These are phyloP conservation scores for Micoletzkya japonica DNA, from an alignment of 2,888 invertebrate species.

Conservation along the genomic window DNA sequence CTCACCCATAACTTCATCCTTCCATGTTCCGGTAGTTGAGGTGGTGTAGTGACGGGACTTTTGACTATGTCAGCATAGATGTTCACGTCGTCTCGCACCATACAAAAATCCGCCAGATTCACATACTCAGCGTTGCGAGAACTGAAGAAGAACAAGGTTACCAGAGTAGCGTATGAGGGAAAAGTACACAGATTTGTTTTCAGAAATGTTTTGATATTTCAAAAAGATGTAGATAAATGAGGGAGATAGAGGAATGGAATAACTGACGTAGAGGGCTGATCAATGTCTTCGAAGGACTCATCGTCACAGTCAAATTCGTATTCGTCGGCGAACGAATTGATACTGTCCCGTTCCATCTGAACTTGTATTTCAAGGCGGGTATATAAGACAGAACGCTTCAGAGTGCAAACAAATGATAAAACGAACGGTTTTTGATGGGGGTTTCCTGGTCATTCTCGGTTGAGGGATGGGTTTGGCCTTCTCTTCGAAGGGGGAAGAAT, in stretches of 20 bases:
- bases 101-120: conserved; percentile 54
- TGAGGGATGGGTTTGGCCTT: conserved; percentile 45
- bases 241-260: too few species aligned
- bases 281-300: conserved; percentile 51
- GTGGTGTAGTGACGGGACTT: conserved; percentile 16
- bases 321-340: conserved; percentile 56
- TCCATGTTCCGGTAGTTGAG: conserved; percentile 17
- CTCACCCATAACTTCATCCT: conserved; percentile 22
- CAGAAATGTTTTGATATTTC: conserved; percentile 3
- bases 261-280: conserved; percentile 23
- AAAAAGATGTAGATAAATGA: not conserved
- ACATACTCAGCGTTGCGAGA: conserved; percentile 49
- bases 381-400: not conserved
- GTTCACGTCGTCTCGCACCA: conserved; percentile 50
- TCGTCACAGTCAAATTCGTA: conserved; percentile 59
- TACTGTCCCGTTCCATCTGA: conserved; percentile 52
- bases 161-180: not conserved
- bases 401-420: not conserved
- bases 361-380: too few species aligned
- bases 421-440: conserved; percentile 11
- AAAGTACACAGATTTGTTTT: conserved; percentile 1
- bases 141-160: conserved; percentile 8
- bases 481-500: conserved; percentile 51
- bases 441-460: too few species aligned
- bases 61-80: conserved; percentile 54